Evolutionary conservation across 2,888 invertebrate genomes (phyloP), one percentile per base, ranked within the genome.

Genomic region (Rhagium mordax): DNA sequence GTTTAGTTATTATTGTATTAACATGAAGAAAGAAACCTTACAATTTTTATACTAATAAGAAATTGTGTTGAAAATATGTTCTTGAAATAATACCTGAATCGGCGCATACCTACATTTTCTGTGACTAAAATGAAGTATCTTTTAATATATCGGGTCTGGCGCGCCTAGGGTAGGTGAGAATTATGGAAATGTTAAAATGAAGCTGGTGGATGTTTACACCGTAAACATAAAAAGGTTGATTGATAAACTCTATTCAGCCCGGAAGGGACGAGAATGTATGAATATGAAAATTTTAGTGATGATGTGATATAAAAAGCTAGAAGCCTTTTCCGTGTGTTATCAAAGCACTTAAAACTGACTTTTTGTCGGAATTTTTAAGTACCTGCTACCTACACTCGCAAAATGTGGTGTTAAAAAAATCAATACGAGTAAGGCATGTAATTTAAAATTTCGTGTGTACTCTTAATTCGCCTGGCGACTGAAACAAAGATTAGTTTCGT

Each of bases 231-330:
- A 59, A 59, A 29, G 64, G 64, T 49, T 48, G 48, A 13, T 21
- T 48, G 64, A 64, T 64, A 64, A 21, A 64, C 15, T 49, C 61
- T 21, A 24, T 64, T 64, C 27, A 21, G 27, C 16, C 49, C 21
- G 64, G 27, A 64, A 64, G 27, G 49, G 64, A 64, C 16, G 64
- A 16, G 27, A 49, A 49, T 27, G 49, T 49, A 21, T 64, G 64
- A 47, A 61, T 61, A 61, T 61, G 47, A 61, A 61, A 61, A 16
- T 21, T 47, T 61, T 41, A 21, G 20, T 47, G 61, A 41, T 41
- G 60, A 47, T 16, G 21, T 24, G 10, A 10, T 55, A 55, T 55
- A 55, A 55, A 55, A 55, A 15, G 51, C 55, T 21, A n/a, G 20
- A 20, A 21, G 21, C 13, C 24, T 55, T 3, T 21, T 2, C 55